Evolutionary conservation across 2,113 vertebrate species (phyloP).

Genomic region (Tyrannus savana): DNA sequence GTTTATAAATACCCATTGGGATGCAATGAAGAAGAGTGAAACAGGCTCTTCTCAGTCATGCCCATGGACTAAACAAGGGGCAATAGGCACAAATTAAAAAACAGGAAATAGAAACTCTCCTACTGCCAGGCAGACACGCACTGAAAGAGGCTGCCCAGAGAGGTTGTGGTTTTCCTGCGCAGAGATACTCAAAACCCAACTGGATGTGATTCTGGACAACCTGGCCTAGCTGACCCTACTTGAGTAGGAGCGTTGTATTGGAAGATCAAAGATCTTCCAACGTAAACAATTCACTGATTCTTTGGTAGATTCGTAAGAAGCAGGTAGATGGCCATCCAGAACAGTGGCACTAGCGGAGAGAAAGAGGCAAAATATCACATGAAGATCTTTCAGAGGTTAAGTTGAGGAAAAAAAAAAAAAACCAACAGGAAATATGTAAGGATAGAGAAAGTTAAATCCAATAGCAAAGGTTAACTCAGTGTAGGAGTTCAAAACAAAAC

Average conservation of each 20-base stretch:
- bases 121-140: not conserved
- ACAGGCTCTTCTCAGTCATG: not conserved
- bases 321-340: not conserved
- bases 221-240: not conserved
- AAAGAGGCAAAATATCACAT: not conserved
- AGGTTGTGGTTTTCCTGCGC: rapidly evolving
- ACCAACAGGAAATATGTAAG: not conserved
- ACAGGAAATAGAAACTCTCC: not conserved
- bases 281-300: not conserved
- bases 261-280: not conserved
- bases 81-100: not conserved
- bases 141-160: not conserved
- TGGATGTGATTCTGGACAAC: not conserved
- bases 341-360: not conserved
- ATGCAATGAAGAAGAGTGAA: not conserved
- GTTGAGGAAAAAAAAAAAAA: not conserved
- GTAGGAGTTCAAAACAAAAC: not conserved
- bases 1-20: not conserved
- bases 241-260: not conserved
- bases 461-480: not conserved
- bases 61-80: not conserved
- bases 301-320: not conserved
- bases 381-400: not conserved
- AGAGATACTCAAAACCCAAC: not conserved
- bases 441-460: not conserved